phyloP scores from a whole-genome alignment of 2,888 invertebrate genomes.

The Sthenelais limicola region DNA sequence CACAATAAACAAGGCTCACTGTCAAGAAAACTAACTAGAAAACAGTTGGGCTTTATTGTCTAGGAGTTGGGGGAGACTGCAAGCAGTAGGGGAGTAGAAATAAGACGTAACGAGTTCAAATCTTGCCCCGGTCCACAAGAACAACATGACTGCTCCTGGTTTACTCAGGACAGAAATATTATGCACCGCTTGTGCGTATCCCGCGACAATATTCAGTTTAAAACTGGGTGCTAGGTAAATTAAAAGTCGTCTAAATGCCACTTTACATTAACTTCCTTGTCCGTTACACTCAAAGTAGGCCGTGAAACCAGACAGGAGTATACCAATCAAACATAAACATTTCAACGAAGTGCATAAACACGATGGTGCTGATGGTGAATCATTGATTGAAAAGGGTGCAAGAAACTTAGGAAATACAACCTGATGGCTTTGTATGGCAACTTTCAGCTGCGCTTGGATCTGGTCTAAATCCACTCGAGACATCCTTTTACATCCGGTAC shows the following conservation, averaged over 20 bases:
- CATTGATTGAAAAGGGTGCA: conserved; percentile 45
- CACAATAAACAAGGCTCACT: conserved; percentile 17
- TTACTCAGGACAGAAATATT: conserved; percentile 34
- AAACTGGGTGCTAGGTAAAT: background rate
- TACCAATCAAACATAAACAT: conserved; percentile 34
- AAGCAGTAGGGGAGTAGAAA: too few relatives aligned
- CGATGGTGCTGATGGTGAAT: conserved; percentile 34
- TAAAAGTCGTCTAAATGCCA: conserved; percentile 12
- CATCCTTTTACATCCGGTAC: conserved; percentile 52
- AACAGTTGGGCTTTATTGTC: too few relatives aligned
- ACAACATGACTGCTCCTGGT: too few relatives aligned
- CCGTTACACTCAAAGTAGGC: background rate
- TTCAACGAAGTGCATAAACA: conserved; percentile 32
- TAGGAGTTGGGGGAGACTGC: too few relatives aligned
- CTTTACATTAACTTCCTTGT: background rate
- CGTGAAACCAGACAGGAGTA: background rate
- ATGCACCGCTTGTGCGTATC: conserved; percentile 20
- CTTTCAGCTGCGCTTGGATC: conserved; percentile 66
- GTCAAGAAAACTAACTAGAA: too few relatives aligned
- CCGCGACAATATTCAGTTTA: conserved; percentile 16
- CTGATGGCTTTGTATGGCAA: conserved; percentile 70
- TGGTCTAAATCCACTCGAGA: conserved; percentile 61
- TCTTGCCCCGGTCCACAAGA: conserved; percentile 35
- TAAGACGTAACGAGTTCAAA: too few relatives aligned
- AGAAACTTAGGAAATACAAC: conserved; percentile 53